These are phyloP conservation scores for Dromaius novaehollandiae DNA, from an alignment of 2,113 vertebrate genomes.

Conservation along the genomic window DNA sequence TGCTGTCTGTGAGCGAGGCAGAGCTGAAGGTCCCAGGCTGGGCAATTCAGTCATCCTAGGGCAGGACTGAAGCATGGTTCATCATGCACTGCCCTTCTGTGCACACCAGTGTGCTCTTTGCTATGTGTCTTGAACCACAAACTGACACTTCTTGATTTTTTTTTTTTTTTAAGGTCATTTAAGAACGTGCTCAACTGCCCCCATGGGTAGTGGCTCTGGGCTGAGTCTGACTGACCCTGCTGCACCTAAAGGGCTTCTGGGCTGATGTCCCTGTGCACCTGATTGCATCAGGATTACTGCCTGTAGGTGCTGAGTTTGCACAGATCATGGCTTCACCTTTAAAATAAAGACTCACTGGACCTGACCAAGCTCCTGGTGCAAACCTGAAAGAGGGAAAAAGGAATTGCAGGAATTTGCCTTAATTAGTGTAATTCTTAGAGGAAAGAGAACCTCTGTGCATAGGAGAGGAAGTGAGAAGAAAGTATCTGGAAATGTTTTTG, in stretches of 20 bases:
- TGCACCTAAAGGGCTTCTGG: background rate
- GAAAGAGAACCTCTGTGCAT: fast-evolving
- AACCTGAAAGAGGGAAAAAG: background rate
- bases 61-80: background rate
- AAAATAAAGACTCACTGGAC: background rate
- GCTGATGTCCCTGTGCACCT: fast-evolving
- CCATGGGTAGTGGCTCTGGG: background rate
- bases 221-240: background rate
- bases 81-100: background rate
- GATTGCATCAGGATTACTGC: background rate
- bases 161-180: too few relatives aligned
- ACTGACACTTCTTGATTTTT: too few relatives aligned
- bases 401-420: background rate
- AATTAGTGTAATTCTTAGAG: background rate
- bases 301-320: background rate
- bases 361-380: background rate
- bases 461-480: background rate
- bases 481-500: background rate
- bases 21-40: background rate
- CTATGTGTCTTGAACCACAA: too few relatives aligned
- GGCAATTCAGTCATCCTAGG: background rate
- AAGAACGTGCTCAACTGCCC: background rate
- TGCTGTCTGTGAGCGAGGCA: fast-evolving
- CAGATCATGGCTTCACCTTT: background rate
- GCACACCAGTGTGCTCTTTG: background rate